These are phyloP conservation scores for Lethocerus indicus DNA, from an alignment of 1,140 invertebrate genomes.

Conservation along the genomic window DNA sequence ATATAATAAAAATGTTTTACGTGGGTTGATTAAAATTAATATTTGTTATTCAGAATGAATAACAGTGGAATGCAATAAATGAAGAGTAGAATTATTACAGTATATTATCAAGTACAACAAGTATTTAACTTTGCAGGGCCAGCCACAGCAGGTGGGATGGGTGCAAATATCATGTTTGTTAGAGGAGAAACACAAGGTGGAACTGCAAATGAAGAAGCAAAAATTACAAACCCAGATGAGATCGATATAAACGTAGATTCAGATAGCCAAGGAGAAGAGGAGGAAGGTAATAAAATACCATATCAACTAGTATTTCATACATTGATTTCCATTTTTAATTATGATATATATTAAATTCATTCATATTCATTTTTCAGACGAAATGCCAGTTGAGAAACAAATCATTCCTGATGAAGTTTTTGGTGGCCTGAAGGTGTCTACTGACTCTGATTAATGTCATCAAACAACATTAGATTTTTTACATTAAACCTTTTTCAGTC, in stretches of 20 bases:
- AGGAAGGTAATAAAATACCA: slow-evolving; percentile 34
- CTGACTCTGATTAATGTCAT: slow-evolving; percentile 3
- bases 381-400: slow-evolving; percentile 64
- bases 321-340: neutral
- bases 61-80: neutral
- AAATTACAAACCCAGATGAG: slow-evolving; percentile 81
- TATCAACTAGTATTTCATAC: neutral
- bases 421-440: slow-evolving; percentile 39
- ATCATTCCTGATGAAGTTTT: slow-evolving; percentile 70
- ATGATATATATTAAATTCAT: neutral
- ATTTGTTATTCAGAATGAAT: too few species aligned
- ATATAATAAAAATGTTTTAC: too few species aligned
- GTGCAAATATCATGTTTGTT: slow-evolving; percentile 43
- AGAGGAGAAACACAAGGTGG: slow-evolving; percentile 69
- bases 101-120: neutral
- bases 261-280: slow-evolving; percentile 48
- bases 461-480: neutral
- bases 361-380: slow-evolving; percentile 25
- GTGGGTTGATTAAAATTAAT: too few species aligned
- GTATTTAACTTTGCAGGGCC: neutral
- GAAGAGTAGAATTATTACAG: neutral
- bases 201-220: slow-evolving; percentile 43
- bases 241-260: slow-evolving; percentile 77
- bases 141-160: neutral
- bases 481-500: too few species aligned